Base-by-base conservation (phyloP, 1,140 invertebrate species). In the Ladona fulva region DNA sequence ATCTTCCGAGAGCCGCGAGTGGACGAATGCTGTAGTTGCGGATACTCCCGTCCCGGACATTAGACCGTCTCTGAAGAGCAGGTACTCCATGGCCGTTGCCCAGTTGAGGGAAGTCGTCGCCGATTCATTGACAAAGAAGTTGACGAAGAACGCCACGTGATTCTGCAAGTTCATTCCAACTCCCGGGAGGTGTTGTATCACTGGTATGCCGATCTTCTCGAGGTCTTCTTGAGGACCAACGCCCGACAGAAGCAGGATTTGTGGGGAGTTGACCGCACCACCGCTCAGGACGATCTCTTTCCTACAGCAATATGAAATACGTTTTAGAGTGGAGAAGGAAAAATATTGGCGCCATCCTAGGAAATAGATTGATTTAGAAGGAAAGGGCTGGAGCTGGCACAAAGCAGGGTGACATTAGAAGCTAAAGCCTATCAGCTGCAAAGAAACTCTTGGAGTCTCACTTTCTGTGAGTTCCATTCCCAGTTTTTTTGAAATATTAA, bases 91-190 rank as follows among this genome's bases (percentile, higher is more conserved):
- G 24, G 93, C 93, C 0, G 94, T 94, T 1, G 93, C 93, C 93
- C 93, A 95, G 84, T 95, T 95, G 0, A 95, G 86, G 0, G 93
- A 91, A 0, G 91, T 88, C 0, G 92, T 94, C 81, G 94, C 92
- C 42, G 93, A 92, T 81, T 95, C 92, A 76, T 95, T 93, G 19
- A 95, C 92, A 24, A 89, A 87, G 85, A 95, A 96, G 81, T 89
- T 90, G 0, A 94, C 83, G 79, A 92, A 91, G 83, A 88, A 92
- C 5, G 93, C 91, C 0, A 95, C 94, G 81, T 96, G 95, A 83
- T 95, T 95, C 81, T 95, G 94, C 0, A 97, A 88, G 86, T 97
- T 97, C 79, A 90, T 89, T 0, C 96, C 95, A 3, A 97, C 95
- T 0, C 91, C 92, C 0, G 93, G 94, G 10, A 97, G 86, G 81